Conservation (phyloP, 2,888 invertebrate genomes). For the Diabrotica balteata region DNA sequence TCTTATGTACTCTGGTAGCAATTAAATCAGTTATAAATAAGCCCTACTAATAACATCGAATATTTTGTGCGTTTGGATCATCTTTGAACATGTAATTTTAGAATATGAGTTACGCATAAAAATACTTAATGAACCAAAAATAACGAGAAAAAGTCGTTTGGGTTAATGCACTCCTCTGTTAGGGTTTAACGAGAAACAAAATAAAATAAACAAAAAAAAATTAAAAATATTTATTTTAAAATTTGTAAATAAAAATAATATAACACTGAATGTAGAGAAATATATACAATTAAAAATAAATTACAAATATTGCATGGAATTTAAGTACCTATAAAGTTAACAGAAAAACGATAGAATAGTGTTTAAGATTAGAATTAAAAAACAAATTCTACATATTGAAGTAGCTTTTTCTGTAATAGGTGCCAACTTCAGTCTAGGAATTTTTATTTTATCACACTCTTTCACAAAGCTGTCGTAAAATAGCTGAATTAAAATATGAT, state of each 20-base stretch:
- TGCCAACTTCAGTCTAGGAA: slow-evolving; percentile 8
- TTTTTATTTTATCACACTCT: slow-evolving; percentile 1
- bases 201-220: slow-evolving; percentile 23
- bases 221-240: slow-evolving; percentile 28
- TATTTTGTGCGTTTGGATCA: slow-evolving; percentile 14
- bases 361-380: background rate
- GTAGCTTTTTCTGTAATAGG: background rate
- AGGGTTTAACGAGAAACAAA: slow-evolving; percentile 1
- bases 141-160: background rate
- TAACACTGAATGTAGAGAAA: slow-evolving; percentile 26
- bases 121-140: slow-evolving; percentile 1
- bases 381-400: no score
- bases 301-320: slow-evolving; percentile 16
- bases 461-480: background rate
- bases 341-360: slow-evolving; percentile 9
- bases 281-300: slow-evolving; percentile 30
- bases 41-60: background rate
- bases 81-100: slow-evolving; percentile 23
- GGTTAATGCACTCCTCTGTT: background rate
- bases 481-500: no score
- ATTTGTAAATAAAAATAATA: slow-evolving; percentile 27
- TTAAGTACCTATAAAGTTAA: slow-evolving; percentile 9
- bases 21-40: no score
- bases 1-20: no score
- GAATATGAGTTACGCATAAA: slow-evolving; percentile 18